These are phyloP conservation scores for Drosophila robusta DNA, from an alignment of 2,888 invertebrate species.

Conservation along the genomic window DNA sequence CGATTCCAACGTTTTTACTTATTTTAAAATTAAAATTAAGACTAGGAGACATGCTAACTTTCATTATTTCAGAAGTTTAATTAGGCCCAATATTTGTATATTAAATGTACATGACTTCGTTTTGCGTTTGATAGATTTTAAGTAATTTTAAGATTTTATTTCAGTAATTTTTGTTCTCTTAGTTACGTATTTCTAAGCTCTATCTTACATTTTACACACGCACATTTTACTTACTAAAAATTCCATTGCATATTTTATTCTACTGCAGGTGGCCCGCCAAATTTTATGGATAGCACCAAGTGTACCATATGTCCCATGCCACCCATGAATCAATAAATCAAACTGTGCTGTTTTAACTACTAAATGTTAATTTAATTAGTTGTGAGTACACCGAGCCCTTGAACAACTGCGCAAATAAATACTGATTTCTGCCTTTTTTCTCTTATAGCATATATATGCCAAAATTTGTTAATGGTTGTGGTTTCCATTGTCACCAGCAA, in stretches of 20 bases:
- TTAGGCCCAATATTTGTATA: too few relatives aligned
- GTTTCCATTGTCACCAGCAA: conserved; percentile 60
- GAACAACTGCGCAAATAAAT: neutral
- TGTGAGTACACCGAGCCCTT: conserved; percentile 51
- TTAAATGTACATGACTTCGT: too few relatives aligned
- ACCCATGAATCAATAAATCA: conserved; percentile 83
- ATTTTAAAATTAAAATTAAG: too few relatives aligned
- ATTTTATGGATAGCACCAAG: conserved; percentile 80
- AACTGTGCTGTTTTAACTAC: conserved; percentile 72
- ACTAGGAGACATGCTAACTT: too few relatives aligned
- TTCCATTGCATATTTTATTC: conserved; percentile 3
- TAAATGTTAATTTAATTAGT: conserved; percentile 69
- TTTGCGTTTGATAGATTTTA: too few relatives aligned
- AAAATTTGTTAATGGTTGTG: conserved; percentile 79
- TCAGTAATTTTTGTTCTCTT: neutral
- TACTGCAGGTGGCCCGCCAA: conserved; percentile 73
- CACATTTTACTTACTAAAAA: neutral
- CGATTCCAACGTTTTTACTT: too few relatives aligned
- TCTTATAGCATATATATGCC: conserved; percentile 76
- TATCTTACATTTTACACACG: neutral
- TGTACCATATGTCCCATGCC: conserved; percentile 83
- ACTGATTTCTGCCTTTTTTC: conserved; percentile 18
- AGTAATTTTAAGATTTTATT: too few relatives aligned
- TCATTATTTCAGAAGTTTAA: too few relatives aligned
- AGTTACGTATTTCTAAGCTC: neutral